A percentile compares a stretch with the other conserved stretches of the same genome.
phyloP scores from a whole-genome alignment of 2,113 vertebrate genomes.

The Madoqua kirkii region DNA sequence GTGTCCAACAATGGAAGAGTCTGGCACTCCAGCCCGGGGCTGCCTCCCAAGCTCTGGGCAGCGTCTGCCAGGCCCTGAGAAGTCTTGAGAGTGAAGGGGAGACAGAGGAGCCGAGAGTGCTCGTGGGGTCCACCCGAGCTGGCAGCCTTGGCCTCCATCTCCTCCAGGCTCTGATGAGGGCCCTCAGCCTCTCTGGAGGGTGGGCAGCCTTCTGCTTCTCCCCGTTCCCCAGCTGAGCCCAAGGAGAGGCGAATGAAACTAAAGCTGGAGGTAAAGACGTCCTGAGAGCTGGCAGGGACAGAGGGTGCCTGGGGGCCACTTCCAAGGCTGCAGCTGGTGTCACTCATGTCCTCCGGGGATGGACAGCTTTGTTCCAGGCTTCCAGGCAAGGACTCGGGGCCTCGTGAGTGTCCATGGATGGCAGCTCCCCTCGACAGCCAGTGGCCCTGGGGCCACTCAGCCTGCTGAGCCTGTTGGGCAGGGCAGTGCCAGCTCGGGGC shows the following conservation, averaged over 20 bases:
- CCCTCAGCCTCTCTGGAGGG: not conserved
- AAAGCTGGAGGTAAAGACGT: constrained; percentile 87
- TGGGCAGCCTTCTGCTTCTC: constrained; percentile 45
- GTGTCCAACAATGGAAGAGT: constrained; percentile 63
- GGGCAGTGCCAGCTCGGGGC: not conserved
- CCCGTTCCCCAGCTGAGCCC: constrained; percentile 41
- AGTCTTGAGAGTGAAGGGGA: not conserved
- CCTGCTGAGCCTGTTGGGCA: not conserved
- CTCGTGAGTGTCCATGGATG: not conserved
- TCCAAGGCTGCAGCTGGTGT: constrained; percentile 9
- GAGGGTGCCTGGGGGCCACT: not conserved
- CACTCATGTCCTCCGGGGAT: not conserved
- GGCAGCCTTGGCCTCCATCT: not conserved
- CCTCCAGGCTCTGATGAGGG: not conserved
- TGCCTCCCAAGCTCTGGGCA: not conserved
- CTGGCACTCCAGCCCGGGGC: constrained; percentile 70
- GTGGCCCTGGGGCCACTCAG: not conserved
- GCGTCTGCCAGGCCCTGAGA: not conserved
- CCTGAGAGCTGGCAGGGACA: fast-evolving
- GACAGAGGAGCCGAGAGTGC: not conserved
- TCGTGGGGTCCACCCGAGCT: not conserved
- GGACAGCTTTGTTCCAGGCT: not conserved
- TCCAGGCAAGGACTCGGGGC: fast-evolving
- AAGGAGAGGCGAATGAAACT: constrained; percentile 91
- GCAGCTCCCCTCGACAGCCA: not conserved